Evolutionary conservation across 2,888 invertebrate genomes (phyloP), one percentile per base, ranked within the genome.

Genomic region (Formica aserva): DNA sequence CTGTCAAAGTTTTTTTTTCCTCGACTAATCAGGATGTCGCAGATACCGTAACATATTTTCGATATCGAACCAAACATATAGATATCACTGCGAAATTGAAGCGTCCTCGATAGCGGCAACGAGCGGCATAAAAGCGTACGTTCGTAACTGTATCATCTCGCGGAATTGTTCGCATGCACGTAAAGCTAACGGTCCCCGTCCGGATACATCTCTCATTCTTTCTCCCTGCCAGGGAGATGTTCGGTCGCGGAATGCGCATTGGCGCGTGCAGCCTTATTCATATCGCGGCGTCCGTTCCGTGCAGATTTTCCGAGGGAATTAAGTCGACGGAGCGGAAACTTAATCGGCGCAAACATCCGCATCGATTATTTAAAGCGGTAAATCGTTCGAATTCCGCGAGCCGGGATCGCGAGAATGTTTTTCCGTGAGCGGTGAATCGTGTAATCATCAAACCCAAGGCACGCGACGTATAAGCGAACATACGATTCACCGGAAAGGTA

Each of bases 91-190:
- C 18, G 26, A 78, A 78, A 52, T 13, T 22, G 77, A 69, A 69
- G 35, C 22, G n/a, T 26, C 13, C 8, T n/a, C 52, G 1, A 52
- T 52, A 52, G 52, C 52, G 52, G n/a, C 18, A 55, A 57, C 41
- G 60, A 29, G 45, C 26, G 60, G 45, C 78, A 35, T 32, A 22
- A 41, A 80, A 80, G 45, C 45, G 60, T 45, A 72, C n/a, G 72
- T n/a, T 48, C 72, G 72, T 80, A 80, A 80, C 78, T 80, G 78
- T 80, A 80, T 80, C 78, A 80, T 80, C 78, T 26, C 60, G 60
- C 60, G 72, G 78, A 80, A 80, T 80, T 80, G 78, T 80, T 80
- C 78, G 45, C 60, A 80, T 80, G 78, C 78, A 80, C 78, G 82
- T 82, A 77, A 82, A 77, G 77, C 78, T 76, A 74, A 76, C 76